These are phyloP conservation scores for Phengaris alcon DNA, from an alignment of 2,888 invertebrate genomes.

Conservation along the genomic window DNA sequence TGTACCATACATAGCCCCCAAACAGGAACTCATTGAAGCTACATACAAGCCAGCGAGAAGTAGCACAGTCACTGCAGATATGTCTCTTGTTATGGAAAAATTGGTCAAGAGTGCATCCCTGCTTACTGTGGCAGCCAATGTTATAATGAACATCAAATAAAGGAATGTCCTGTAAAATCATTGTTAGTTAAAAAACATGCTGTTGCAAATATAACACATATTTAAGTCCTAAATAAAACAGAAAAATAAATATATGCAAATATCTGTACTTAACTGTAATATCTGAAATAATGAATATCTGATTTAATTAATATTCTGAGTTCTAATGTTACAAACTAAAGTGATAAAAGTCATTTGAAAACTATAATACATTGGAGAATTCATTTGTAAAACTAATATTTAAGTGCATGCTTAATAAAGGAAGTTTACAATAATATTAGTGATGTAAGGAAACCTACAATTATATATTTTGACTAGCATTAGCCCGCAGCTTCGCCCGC, in stretches of 20 bases:
- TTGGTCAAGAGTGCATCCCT: constrained; percentile 85
- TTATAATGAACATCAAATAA: constrained; percentile 93
- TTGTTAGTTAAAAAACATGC: too few species aligned
- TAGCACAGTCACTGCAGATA: constrained; percentile 89
- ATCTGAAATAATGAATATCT: too few species aligned
- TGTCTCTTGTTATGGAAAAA: constrained; percentile 95
- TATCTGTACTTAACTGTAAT: too few species aligned
- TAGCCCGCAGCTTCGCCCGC: too few species aligned
- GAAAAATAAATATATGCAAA: too few species aligned
- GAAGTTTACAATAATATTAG: neutral
- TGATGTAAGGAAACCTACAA: neutral
- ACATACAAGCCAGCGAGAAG: constrained; percentile 96
- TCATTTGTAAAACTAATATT: neutral
- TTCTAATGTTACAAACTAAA: too few species aligned
- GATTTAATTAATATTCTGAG: too few species aligned
- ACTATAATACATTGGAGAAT: neutral
- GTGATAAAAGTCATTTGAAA: too few species aligned
- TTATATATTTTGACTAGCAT: neutral
- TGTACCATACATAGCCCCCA: constrained; percentile 97
- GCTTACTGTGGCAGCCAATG: constrained; percentile 92
- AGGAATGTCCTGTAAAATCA: constrained; percentile 84
- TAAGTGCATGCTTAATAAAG: neutral
- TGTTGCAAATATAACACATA: too few species aligned
- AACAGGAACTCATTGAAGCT: constrained; percentile 96
- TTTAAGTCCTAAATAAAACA: too few species aligned